These are phyloP conservation scores for Agrypnus murinus DNA, from an alignment of 2,888 invertebrate genomes.

Conservation along the genomic window DNA sequence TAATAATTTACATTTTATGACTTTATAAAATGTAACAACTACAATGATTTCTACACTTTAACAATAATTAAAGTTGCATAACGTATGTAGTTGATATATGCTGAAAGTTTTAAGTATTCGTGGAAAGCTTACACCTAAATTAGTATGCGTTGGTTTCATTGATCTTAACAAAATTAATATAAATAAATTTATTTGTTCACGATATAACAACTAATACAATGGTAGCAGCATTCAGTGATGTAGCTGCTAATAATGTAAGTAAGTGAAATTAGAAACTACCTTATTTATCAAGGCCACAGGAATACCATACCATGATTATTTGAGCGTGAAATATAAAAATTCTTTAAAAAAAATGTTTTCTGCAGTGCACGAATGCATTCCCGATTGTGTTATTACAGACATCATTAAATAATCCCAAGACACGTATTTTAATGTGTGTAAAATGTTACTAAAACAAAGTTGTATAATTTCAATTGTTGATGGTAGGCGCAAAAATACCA, in stretches of 20 bases:
- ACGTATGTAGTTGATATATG: no score
- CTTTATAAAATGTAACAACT: no score
- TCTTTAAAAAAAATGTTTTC: background rate
- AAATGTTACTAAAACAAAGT: background rate
- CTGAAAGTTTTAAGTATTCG: no score
- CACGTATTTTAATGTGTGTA: background rate
- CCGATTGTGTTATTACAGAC: background rate
- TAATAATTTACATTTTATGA: no score
- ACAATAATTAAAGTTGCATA: no score
- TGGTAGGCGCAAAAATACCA: no score
- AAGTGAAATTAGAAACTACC: conserved; percentile 34
- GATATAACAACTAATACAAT: conserved; percentile 32
- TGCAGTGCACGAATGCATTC: conserved; percentile 25
- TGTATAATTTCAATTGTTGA: conserved; percentile 2
- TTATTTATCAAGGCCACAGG: conserved; percentile 20
- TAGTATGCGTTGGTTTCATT: conserved; percentile 23
- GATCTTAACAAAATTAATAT: no score
- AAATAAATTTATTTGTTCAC: conserved; percentile 20
- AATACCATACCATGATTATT: conserved; percentile 12
- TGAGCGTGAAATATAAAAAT: conserved; percentile 33
- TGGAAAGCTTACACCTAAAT: no score
- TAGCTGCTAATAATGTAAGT: no score
- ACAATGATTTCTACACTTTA: no score
- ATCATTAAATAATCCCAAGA: conserved; percentile 16
- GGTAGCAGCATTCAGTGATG: conserved; percentile 9